Evolutionary conservation across 2,797 vertebrate species (phyloP).

Genomic region (Pangasius krempfi): DNA sequence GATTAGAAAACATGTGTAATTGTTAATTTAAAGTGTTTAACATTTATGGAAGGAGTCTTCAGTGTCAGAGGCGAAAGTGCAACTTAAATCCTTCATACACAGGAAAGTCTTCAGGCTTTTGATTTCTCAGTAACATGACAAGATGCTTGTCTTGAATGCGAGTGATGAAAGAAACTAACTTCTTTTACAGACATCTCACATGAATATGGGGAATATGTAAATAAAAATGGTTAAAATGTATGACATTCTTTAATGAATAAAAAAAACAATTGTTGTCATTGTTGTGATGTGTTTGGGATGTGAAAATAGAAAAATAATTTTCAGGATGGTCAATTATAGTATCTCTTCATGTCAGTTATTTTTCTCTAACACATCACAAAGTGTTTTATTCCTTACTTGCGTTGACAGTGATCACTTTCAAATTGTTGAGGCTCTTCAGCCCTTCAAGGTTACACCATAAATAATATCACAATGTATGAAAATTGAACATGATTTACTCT

Average conservation of each 20-base stretch:
- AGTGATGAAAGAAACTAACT: background rate
- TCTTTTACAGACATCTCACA: background rate
- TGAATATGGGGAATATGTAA: background rate
- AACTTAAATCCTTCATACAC: background rate
- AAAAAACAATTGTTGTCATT: background rate
- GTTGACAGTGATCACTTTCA: background rate
- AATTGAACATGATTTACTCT: background rate
- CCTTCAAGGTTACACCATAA: background rate
- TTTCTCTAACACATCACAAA: background rate
- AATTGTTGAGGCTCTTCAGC: background rate
- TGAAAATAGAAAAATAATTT: background rate
- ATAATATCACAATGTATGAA: constrained; percentile 3
- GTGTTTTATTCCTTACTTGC: background rate
- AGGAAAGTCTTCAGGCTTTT: background rate
- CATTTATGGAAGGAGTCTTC: background rate
- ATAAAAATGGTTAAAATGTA: background rate
- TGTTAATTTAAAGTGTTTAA: background rate
- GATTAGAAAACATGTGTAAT: background rate
- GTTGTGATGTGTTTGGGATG: background rate
- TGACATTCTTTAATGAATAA: background rate
- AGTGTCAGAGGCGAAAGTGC: background rate
- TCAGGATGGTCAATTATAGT: background rate
- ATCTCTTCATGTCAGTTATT: background rate
- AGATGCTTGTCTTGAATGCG: background rate
- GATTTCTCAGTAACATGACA: background rate